Conservation (phyloP, 2,797 vertebrate species). For the Tamandua tetradactyla region DNA sequence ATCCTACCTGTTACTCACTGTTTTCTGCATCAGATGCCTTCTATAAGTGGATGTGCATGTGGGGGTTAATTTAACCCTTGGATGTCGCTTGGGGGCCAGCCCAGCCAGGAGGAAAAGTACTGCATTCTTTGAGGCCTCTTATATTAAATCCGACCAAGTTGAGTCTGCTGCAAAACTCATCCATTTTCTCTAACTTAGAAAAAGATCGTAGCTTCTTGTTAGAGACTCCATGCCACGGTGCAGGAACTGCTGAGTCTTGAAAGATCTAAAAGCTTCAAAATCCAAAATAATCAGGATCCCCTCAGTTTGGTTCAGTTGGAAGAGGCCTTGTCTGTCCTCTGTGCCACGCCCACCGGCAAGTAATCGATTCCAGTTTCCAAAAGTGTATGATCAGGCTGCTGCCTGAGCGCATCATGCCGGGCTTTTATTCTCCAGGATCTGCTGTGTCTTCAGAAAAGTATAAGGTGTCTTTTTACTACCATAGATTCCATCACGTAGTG, state of each 20-base stretch:
- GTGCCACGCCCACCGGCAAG: background rate
- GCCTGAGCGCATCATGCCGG: background rate
- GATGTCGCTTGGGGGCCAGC: background rate
- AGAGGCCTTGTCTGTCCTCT: background rate
- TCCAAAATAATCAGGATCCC: background rate
- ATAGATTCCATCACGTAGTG: background rate
- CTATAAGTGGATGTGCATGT: background rate
- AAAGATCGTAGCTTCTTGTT: background rate
- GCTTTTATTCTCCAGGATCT: background rate
- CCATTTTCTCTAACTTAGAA: background rate
- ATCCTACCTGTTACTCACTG: background rate
- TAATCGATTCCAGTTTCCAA: background rate
- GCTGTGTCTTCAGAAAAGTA: background rate
- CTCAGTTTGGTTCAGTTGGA: background rate
- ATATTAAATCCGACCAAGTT: background rate
- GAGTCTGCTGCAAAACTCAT: background rate
- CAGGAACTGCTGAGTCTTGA: background rate
- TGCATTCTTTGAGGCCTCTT: background rate
- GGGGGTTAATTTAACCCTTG: slow-evolving; percentile 32
- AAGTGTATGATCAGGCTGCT: background rate
- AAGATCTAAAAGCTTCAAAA: background rate
- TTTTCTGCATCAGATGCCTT: background rate
- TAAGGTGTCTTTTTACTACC: background rate
- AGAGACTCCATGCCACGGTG: background rate
- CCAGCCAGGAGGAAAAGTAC: background rate